phyloP scores from a whole-genome alignment of 2,113 vertebrate species.

The Tachysurus fulvidraco region DNA sequence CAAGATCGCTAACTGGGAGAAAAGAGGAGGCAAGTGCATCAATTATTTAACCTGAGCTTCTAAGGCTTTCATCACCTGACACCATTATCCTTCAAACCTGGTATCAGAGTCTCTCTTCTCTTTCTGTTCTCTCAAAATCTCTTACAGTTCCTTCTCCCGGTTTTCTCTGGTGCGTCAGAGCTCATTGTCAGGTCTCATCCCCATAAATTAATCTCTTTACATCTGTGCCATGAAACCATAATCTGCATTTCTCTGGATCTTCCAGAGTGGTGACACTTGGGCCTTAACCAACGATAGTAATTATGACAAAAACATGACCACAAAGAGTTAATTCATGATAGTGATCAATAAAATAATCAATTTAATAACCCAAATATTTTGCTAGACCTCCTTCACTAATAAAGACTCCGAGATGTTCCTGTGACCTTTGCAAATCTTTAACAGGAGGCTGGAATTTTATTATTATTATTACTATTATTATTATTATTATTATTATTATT shows the following conservation, averaged over 20 bases:
- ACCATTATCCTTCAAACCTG: background rate
- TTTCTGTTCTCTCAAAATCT: background rate
- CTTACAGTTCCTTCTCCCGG: background rate
- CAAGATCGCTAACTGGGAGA: background rate
- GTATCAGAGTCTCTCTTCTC: background rate
- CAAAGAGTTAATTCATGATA: background rate
- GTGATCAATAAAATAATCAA: background rate
- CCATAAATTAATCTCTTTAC: background rate
- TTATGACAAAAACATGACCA: background rate
- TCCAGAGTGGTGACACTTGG: background rate
- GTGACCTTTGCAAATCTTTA: background rate
- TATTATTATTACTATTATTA: too few relatives aligned
- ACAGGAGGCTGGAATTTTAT: background rate
- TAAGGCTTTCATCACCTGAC: slow-evolving; percentile 1
- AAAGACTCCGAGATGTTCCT: background rate
- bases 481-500: too few relatives aligned
- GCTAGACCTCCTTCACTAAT: background rate
- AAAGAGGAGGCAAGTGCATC: slow-evolving; percentile 35
- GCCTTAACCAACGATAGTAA: background rate
- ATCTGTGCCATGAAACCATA: background rate
- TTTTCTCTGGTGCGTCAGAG: background rate
- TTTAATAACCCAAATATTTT: background rate
- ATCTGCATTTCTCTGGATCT: background rate
- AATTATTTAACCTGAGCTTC: slow-evolving; percentile 37
- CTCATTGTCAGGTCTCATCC: background rate